phyloP scores from a whole-genome alignment of 1,140 invertebrate genomes.

The Drosophila ficusphila region DNA sequence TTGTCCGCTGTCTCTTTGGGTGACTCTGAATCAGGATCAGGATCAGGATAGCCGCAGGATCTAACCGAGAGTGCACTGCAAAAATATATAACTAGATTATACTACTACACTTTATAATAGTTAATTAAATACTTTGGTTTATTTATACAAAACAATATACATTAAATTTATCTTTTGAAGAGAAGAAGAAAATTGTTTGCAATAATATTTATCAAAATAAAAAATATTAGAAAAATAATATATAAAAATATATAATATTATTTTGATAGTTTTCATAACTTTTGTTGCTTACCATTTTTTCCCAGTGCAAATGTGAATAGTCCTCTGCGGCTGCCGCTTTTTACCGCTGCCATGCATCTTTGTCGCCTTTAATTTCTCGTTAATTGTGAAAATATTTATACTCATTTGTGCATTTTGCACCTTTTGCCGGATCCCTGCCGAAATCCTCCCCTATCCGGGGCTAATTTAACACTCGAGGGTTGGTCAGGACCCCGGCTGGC shows the following conservation, averaged over 20 bases:
- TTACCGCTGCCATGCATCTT: conserved; percentile 60
- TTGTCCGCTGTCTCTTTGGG: conserved; percentile 44
- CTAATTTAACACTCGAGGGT: conserved; percentile 69
- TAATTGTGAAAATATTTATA: conserved; percentile 83
- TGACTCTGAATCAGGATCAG: conserved; percentile 57
- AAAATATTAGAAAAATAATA: too few species aligned
- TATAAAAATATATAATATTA: too few species aligned
- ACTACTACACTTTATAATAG: too few species aligned
- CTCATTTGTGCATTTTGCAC: conserved; percentile 83
- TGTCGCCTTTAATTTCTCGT: conserved; percentile 82
- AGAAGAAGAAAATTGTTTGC: too few species aligned
- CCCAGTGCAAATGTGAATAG: conserved; percentile 14
- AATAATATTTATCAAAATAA: too few species aligned
- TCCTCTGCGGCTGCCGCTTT: conserved; percentile 42
- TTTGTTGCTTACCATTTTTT: background rate
- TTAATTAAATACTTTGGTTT: too few species aligned
- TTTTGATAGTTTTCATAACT: too few species aligned
- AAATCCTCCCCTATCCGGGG: conserved; percentile 37
- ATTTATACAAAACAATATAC: background rate
- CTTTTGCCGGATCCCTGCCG: conserved; percentile 55
- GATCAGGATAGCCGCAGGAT: conserved; percentile 48
- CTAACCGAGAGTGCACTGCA: conserved; percentile 20
- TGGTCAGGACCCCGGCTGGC: conserved; percentile 40
- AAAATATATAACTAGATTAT: too few species aligned
- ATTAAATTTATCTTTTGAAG: too few species aligned